These are phyloP conservation scores for Mythimna vitellina DNA, from an alignment of 2,888 invertebrate genomes.

Conservation along the genomic window DNA sequence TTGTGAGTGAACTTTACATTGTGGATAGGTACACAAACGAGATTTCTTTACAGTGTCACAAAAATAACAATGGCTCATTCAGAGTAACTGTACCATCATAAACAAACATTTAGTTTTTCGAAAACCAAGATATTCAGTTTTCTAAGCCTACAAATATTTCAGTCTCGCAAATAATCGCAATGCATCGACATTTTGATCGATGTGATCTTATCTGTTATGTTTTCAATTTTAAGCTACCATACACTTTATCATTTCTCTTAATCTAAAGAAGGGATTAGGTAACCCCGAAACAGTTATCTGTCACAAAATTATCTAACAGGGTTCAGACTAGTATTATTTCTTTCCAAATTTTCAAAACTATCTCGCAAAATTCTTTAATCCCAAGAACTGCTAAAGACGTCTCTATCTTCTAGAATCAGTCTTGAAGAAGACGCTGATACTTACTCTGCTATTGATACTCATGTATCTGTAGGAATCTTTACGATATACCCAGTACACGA, in stretches of 20 bases:
- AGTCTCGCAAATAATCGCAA: neutral
- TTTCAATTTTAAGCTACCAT: constrained; percentile 25
- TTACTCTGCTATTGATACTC: neutral
- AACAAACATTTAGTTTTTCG: neutral
- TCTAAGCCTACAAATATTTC: neutral
- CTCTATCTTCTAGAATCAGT: neutral
- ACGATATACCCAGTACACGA: neutral
- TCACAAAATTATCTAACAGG: neutral
- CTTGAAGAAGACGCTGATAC: neutral
- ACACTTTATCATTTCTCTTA: constrained; percentile 21
- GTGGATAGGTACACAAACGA: too few species aligned
- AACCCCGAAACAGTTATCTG: constrained; percentile 8
- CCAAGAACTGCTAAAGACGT: neutral
- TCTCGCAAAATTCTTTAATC: neutral
- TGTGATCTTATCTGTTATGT: constrained; percentile 45
- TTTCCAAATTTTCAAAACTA: neutral
- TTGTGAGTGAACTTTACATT: constrained; percentile 7
- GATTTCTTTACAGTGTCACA: neutral
- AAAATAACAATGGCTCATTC: neutral
- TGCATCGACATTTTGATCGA: constrained; percentile 32
- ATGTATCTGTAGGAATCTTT: neutral
- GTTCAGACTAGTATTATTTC: neutral
- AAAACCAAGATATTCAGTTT: neutral
- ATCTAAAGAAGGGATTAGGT: constrained; percentile 22
- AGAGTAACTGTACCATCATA: neutral